These are phyloP conservation scores for Microtus ochrogaster DNA, from an alignment of 2,113 vertebrate genomes.

Conservation along the genomic window DNA sequence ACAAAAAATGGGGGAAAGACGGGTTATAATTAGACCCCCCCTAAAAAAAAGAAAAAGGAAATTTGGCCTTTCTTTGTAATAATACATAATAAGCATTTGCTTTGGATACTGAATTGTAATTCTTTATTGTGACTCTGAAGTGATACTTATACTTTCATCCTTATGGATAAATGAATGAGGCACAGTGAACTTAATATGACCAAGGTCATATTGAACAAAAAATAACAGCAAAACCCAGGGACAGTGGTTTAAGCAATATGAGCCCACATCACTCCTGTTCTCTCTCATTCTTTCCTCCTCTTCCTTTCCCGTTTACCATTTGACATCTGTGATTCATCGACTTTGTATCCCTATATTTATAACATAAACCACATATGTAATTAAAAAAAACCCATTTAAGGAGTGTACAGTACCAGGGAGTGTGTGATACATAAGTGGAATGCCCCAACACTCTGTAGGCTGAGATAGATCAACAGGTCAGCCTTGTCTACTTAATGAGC, in stretches of 20 bases:
- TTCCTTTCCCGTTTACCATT: not conserved
- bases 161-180: not conserved
- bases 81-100: not conserved
- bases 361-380: not conserved
- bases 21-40: not conserved
- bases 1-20: not conserved
- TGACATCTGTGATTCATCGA: not conserved
- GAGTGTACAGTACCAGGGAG: not conserved
- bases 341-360: not conserved
- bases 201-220: not conserved
- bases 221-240: not conserved
- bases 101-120: not conserved
- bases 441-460: not conserved
- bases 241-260: not conserved
- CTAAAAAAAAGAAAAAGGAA: not conserved
- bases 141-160: not conserved
- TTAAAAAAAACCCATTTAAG: not conserved
- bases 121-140: not conserved
- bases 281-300: not conserved
- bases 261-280: not conserved
- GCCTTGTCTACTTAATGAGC: not conserved
- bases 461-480: too few species aligned
- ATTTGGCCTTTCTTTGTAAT: not conserved
- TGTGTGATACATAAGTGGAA: not conserved
- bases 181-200: not conserved